These are phyloP conservation scores for Physocephala rufipes DNA, from an alignment of 2,888 invertebrate genomes.

Conservation along the genomic window DNA sequence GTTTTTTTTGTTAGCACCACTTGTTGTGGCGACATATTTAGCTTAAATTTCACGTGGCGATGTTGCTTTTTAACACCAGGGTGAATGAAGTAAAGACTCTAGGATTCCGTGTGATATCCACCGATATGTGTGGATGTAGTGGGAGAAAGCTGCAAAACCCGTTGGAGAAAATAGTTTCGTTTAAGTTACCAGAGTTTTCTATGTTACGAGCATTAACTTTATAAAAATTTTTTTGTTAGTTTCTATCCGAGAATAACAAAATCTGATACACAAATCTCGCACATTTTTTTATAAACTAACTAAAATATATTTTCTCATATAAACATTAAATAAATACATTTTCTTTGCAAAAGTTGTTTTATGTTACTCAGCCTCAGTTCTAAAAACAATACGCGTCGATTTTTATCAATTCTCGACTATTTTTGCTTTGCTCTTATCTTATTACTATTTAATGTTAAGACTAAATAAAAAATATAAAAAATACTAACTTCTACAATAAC, in stretches of 20 bases:
- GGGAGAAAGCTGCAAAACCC: neutral
- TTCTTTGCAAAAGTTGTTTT: too few species aligned
- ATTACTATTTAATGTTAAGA: too few species aligned
- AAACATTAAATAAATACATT: too few species aligned
- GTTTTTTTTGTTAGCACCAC: neutral
- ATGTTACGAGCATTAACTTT: neutral
- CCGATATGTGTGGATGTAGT: neutral
- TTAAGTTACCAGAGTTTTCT: too few species aligned
- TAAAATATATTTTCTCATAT: too few species aligned
- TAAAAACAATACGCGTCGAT: too few species aligned
- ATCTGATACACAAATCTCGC: neutral
- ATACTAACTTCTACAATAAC: too few species aligned
- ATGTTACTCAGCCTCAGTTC: too few species aligned
- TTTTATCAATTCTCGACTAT: too few species aligned
- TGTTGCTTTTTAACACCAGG: neutral
- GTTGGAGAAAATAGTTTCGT: conserved; percentile 2
- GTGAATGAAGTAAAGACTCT: neutral
- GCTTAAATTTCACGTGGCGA: neutral
- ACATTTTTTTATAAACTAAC: too few species aligned
- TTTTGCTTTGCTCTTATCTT: too few species aligned
- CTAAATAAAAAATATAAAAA: too few species aligned
- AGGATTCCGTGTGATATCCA: neutral
- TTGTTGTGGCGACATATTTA: neutral
- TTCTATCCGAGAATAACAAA: conserved; percentile 8
- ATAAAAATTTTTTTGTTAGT: neutral